A percentile compares a stretch with the other conserved stretches of the same genome.
Evolutionary conservation across 2,888 invertebrate genomes (phyloP).

Genomic region (Eueremaeus valkanovi): DNA sequence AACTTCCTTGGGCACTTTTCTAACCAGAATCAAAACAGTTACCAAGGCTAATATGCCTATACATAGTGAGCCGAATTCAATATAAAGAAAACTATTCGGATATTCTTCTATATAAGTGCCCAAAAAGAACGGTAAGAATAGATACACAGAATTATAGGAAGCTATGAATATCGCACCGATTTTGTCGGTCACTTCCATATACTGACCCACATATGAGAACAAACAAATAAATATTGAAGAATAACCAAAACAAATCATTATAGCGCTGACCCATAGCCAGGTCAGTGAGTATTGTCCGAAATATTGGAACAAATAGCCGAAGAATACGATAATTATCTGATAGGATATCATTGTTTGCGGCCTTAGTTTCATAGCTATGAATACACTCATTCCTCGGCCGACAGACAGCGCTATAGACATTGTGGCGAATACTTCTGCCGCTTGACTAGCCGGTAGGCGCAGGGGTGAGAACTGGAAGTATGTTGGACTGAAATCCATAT

Average conservation of each 20-base stretch:
- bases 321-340: constrained; percentile 15
- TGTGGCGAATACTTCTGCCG: background rate
- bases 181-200: constrained; percentile 32
- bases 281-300: background rate
- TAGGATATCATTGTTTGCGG: constrained; percentile 26
- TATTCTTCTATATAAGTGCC: constrained; percentile 18
- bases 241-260: constrained; percentile 33
- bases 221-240: constrained; percentile 37
- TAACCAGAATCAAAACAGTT: background rate
- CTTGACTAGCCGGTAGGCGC: background rate
- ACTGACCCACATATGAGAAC: constrained; percentile 34
- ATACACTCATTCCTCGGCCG: constrained; percentile 20
- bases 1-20: background rate
- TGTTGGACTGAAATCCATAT: constrained; percentile 9
- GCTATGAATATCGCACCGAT: constrained; percentile 30
- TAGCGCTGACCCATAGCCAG: background rate
- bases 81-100: constrained; percentile 14
- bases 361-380: constrained; percentile 31
- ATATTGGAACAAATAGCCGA: background rate
- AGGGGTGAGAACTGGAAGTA: constrained; percentile 1
- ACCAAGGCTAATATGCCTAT: background rate
- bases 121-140: constrained; percentile 38
- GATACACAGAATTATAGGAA: constrained; percentile 13
- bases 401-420: constrained; percentile 3
- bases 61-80: constrained; percentile 17